A percentile compares a stretch with the other conserved stretches of the same genome.
These are phyloP conservation scores for Pentamera pediparva DNA, from an alignment of 53 echinoderm and acorn worm species.

Conservation along the genomic window DNA sequence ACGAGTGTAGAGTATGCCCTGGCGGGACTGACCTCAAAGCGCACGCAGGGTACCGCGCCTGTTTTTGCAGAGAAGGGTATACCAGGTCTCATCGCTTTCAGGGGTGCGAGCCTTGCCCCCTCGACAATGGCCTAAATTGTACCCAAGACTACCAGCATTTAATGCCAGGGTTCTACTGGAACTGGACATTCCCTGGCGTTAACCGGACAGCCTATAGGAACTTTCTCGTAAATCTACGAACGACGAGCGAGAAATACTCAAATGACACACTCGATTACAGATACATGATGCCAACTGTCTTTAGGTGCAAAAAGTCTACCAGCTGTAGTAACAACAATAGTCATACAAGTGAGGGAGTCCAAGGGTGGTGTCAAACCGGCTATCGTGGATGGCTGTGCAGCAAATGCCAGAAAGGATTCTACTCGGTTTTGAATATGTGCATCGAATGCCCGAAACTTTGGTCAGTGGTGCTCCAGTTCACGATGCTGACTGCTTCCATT, in stretches of 20 bases:
- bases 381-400: neutral
- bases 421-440: neutral
- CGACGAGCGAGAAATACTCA: neutral
- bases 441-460: neutral
- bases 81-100: neutral
- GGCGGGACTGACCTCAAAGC: neutral
- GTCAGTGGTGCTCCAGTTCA: neutral
- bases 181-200: neutral
- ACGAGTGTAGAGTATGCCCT: neutral
- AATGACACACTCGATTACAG: neutral
- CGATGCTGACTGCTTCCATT: neutral
- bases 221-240: slow-evolving; percentile 7
- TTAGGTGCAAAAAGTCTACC: neutral
- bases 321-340: neutral
- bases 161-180: slow-evolving; percentile 3
- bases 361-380: neutral
- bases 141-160: neutral
- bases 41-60: neutral
- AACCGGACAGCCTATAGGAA: neutral
- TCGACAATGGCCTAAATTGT: neutral
- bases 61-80: neutral
- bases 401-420: neutral
- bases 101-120: neutral
- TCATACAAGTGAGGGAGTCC: neutral
- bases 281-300: neutral